A percentile compares a stretch with the other conserved stretches of the same genome.
These are phyloP conservation scores for Meteorus colon DNA, from an alignment of 2,888 invertebrate genomes.

Conservation along the genomic window DNA sequence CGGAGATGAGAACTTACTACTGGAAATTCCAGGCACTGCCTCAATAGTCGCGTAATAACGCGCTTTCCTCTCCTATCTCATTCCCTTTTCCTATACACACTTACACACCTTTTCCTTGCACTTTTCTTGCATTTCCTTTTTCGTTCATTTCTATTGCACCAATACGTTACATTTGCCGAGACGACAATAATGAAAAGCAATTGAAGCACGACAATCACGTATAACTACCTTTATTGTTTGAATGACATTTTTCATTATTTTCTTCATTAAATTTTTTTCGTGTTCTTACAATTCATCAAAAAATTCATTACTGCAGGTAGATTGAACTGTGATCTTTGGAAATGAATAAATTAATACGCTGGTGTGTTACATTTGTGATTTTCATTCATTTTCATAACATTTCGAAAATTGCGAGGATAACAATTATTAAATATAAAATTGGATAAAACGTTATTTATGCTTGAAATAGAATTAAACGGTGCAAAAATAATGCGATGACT, in stretches of 20 bases:
- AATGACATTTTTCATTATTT: not conserved
- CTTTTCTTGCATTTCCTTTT: not conserved
- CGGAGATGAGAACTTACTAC: conserved; percentile 17
- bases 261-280: not conserved
- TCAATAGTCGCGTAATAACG: conserved; percentile 11
- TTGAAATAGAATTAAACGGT: not conserved
- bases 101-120: not conserved
- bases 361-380: too few relatives aligned
- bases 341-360: not conserved
- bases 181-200: conserved; percentile 23
- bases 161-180: not conserved
- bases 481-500: not conserved
- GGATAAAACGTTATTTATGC: not conserved
- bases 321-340: not conserved
- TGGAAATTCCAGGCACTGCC: conserved; percentile 13
- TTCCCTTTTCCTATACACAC: not conserved
- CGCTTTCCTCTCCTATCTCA: not conserved
- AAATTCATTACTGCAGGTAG: not conserved
- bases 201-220: conserved; percentile 2
- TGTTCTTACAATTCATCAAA: not conserved
- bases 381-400: not conserved
- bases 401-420: not conserved
- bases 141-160: not conserved
- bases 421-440: not conserved
- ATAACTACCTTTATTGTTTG: not conserved